Evolutionary conservation across 2,888 invertebrate genomes (phyloP).

Genomic region (Automeris io): DNA sequence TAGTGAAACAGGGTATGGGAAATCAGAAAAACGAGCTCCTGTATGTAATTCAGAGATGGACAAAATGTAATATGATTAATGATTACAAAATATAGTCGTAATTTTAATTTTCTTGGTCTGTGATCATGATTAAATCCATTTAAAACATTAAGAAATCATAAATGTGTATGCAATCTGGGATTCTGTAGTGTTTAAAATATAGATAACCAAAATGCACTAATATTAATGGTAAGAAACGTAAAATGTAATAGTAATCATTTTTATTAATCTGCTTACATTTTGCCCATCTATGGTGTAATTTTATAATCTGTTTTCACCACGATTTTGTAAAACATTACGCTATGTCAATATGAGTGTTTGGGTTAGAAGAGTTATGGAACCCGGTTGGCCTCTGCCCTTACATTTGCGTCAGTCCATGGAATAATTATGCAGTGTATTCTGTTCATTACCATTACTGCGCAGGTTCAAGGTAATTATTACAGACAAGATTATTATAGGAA

Average conservation of each 20-base stretch:
- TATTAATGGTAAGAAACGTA: too few species aligned
- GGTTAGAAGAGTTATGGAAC: slow-evolving; percentile 53
- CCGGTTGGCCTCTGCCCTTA: slow-evolving; percentile 53
- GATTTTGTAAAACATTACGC: slow-evolving; percentile 5
- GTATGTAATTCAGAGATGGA: too few species aligned
- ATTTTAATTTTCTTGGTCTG: too few species aligned
- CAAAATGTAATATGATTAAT: too few species aligned
- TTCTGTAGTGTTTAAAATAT: too few species aligned
- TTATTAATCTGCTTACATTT: not conserved
- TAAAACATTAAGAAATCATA: too few species aligned
- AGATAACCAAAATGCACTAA: too few species aligned
- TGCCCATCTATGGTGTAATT: not conserved
- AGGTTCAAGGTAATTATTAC: slow-evolving; percentile 15
- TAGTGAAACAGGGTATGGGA: too few species aligned
- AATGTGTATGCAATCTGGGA: too few species aligned
- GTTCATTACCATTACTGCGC: slow-evolving; percentile 41
- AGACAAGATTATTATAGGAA: slow-evolving; percentile 3
- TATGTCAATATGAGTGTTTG: slow-evolving; percentile 33
- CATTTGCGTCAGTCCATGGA: slow-evolving; percentile 62
- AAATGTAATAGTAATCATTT: not conserved
- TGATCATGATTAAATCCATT: too few species aligned
- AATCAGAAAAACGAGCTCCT: too few species aligned
- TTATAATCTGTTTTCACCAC: slow-evolving; percentile 13
- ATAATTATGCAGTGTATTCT: slow-evolving; percentile 56
- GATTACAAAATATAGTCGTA: too few species aligned